These are phyloP conservation scores for Cenopis cana DNA, from an alignment of 2,888 invertebrate genomes.

Conservation along the genomic window DNA sequence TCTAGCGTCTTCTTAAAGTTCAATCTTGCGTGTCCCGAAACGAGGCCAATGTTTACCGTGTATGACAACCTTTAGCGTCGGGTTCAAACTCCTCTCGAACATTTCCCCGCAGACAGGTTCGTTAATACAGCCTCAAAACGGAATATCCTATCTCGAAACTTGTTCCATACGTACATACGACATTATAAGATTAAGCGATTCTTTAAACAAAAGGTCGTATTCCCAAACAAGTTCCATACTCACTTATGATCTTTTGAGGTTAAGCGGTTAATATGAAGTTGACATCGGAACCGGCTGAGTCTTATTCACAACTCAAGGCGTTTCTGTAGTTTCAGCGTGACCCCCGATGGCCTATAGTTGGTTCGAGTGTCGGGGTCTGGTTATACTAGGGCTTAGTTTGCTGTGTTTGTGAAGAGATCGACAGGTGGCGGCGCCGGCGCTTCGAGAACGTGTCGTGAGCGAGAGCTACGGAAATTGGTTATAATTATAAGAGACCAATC, in stretches of 20 bases:
- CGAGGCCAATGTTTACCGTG: neutral
- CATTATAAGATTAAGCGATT: neutral
- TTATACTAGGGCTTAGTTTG: neutral
- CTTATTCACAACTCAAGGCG: neutral
- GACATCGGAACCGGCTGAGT: constrained; percentile 11
- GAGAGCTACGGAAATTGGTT: neutral
- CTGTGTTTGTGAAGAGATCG: neutral
- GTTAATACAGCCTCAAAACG: neutral
- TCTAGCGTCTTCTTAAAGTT: too few relatives aligned
- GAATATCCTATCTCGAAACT: constrained; percentile 9
- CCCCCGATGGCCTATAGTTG: neutral
- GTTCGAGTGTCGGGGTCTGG: neutral
- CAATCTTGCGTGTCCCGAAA: too few relatives aligned
- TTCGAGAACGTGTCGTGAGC: neutral
- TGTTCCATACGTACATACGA: constrained; percentile 8
- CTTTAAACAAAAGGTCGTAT: neutral
- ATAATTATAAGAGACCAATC: neutral
- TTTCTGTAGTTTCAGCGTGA: neutral
- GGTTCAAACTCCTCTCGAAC: constrained; percentile 31
- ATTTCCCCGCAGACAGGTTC: constrained; percentile 15
- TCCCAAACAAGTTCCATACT: neutral
- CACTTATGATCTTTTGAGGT: neutral
- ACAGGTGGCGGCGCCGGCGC: constrained; percentile 20
- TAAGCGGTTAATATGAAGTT: neutral
- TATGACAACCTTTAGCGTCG: constrained; percentile 9